These are phyloP conservation scores for Pseudobourletiella spinata DNA, from an alignment of 1,140 invertebrate species.

Conservation along the genomic window DNA sequence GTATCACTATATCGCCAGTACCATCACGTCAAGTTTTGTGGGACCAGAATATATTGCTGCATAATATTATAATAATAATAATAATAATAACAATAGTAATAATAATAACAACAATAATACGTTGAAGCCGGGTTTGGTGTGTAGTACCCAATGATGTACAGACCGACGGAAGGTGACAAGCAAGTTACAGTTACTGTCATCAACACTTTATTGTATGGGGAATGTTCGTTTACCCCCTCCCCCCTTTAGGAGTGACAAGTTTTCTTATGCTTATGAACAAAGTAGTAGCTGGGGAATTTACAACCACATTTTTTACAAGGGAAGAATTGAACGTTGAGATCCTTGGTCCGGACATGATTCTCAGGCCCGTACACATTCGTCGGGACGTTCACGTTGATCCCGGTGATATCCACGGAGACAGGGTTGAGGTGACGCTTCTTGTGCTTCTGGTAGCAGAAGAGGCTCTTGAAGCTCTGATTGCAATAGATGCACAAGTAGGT, in stretches of 20 bases:
- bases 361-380: slow-evolving; percentile 7
- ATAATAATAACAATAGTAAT: no score
- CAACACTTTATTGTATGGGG: no score
- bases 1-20: no score
- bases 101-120: no score
- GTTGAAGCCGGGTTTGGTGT: no score
- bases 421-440: slow-evolving; percentile 57
- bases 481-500: slow-evolving; percentile 64
- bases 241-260: slow-evolving; percentile 69
- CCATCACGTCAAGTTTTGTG: no score
- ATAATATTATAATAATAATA: no score
- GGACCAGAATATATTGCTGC: no score
- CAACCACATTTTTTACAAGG: slow-evolving; percentile 83
- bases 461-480: slow-evolving; percentile 69
- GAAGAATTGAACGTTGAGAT: slow-evolving; percentile 81
- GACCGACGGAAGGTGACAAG: no score
- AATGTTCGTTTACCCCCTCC: no score
- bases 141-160: no score
- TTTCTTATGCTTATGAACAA: slow-evolving; percentile 83
- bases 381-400: slow-evolving; percentile 15
- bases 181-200: no score
- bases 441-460: slow-evolving; percentile 72
- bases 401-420: slow-evolving; percentile 38
- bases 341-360: slow-evolving; percentile 47
- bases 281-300: slow-evolving; percentile 87